Base-by-base conservation (phyloP, 1,140 invertebrate species). In the Oryctes rhinoceros region DNA sequence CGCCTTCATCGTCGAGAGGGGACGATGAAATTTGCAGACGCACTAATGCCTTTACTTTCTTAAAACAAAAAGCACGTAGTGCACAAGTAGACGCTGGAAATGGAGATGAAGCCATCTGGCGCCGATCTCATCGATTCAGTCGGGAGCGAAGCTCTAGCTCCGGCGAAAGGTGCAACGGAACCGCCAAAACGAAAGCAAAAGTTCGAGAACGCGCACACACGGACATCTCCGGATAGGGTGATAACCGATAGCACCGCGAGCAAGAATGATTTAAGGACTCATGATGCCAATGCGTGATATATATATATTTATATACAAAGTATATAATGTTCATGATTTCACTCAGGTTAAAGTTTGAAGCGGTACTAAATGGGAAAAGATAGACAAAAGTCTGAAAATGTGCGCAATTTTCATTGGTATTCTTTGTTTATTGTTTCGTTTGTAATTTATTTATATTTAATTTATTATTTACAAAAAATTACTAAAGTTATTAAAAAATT, bases 161-260 rank as follows among this genome's bases (percentile, higher is more conserved):
- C 49, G 4, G 11, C 49, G 49, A 18, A 53, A 53, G 49, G 49
- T 53, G 49, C 49, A 53, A 53, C 49, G 49, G n/a, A 53, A 53
- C 49, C 49, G 49, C 49, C 49, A 53, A 53, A 53, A 53, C n/a
- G 49, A 53, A 53, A 53, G 49, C 49, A 53, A 53, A 53, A 53
- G 49, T 53, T 13, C 49, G n/a, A 53, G 5, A 44, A 44, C 39
- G 9, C 5, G 39, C 9, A 10, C 39, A 44, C 39, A 44, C 5
- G 39, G 39, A 44, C 9, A 44, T 44, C 7, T 3, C 3, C 39
- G 7, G 7, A 11, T 53, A 11, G 10, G 49, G 49, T 53, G 49
- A 10, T 44, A 44, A 44, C 39, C 39, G 39, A 30, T 30, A 30
- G 24, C 24, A 30, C 2, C 24, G 24, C 24, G 2, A 30, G 24